Percentiles rank a stretch among this genome's conserved stretches.
Evolutionary conservation across 2,113 vertebrate genomes (phyloP).

Genomic region (Bostrychus sinensis): DNA sequence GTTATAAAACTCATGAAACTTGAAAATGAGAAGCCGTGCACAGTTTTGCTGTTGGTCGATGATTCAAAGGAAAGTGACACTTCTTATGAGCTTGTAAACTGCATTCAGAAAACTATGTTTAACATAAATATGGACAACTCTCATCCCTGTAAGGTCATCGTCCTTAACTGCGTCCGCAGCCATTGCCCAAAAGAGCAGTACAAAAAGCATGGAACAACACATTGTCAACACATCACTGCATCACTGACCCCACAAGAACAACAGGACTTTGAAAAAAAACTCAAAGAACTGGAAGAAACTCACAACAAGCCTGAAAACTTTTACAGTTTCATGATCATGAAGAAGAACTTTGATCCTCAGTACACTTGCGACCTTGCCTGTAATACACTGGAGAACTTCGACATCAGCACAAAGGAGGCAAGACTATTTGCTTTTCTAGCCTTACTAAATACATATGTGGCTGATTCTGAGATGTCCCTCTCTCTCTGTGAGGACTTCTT

Average conservation of each 20-base stretch:
- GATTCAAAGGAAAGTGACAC: constrained; percentile 51
- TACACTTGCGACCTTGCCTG: constrained; percentile 36
- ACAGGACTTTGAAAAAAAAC: constrained; percentile 63
- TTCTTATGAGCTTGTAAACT: background rate
- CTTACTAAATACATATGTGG: constrained; percentile 43
- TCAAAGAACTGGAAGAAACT: constrained; percentile 51
- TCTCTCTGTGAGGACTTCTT: constrained; percentile 63
- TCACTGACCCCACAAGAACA: constrained; percentile 50
- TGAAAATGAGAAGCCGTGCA: constrained; percentile 28
- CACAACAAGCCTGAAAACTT: constrained; percentile 69
- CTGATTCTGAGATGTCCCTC: constrained; percentile 30
- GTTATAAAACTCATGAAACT: constrained; percentile 50
- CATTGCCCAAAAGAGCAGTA: constrained; percentile 36
- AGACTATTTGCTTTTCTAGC: constrained; percentile 39
- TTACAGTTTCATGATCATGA: constrained; percentile 74
- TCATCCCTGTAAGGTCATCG: constrained; percentile 33
- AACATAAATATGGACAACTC: constrained; percentile 4
- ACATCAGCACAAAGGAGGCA: constrained; percentile 20
- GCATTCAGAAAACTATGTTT: background rate
- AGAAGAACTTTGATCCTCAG: constrained; percentile 40
- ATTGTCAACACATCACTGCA: constrained; percentile 43
- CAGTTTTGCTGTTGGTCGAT: constrained; percentile 64
- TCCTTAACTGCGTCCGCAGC: constrained; percentile 64
- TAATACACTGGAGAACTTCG: constrained; percentile 50
- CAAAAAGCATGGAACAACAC: background rate